These are phyloP conservation scores for Cirrhinus molitorella DNA, from an alignment of 2,797 vertebrate species.

Conservation along the genomic window DNA sequence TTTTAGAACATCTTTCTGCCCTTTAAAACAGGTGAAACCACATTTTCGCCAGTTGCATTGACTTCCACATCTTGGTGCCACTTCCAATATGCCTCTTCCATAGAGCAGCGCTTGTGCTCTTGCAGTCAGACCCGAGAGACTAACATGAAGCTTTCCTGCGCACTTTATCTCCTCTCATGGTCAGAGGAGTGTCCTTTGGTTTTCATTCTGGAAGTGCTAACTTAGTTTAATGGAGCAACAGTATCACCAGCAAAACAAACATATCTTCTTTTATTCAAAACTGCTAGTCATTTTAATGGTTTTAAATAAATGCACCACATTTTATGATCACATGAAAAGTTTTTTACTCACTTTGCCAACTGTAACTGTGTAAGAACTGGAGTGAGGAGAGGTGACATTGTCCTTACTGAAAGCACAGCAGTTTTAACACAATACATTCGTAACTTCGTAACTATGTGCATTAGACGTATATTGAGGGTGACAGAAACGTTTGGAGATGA, in stretches of 20 bases:
- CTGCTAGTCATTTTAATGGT: slow-evolving; percentile 56
- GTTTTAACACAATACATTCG: slow-evolving; percentile 46
- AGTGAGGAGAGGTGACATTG: slow-evolving; percentile 33
- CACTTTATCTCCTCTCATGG: slow-evolving; percentile 74
- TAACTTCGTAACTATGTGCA: slow-evolving; percentile 49
- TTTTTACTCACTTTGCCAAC: slow-evolving; percentile 39
- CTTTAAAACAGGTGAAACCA: slow-evolving; percentile 50
- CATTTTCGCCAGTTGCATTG: slow-evolving; percentile 21
- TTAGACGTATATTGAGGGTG: slow-evolving; percentile 47
- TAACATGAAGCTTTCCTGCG: slow-evolving; percentile 70
- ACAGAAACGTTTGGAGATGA: slow-evolving; percentile 55
- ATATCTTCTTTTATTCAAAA: slow-evolving; percentile 53
- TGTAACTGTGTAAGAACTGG: slow-evolving; percentile 37
- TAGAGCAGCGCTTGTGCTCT: slow-evolving; percentile 35
- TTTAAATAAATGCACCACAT: slow-evolving; percentile 29
- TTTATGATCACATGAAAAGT: slow-evolving; percentile 48
- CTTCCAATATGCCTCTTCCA: slow-evolving; percentile 30
- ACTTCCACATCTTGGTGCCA: slow-evolving; percentile 31
- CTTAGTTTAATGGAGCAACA: slow-evolving; percentile 46
- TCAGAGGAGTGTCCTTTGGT: slow-evolving; percentile 55
- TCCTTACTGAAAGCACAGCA: slow-evolving; percentile 50
- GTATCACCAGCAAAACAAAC: slow-evolving; percentile 58
- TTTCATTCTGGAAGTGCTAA: slow-evolving; percentile 62
- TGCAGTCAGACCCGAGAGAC: slow-evolving; percentile 60
- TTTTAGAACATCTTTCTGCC: slow-evolving; percentile 39